These are phyloP conservation scores for Drosophila prosaltans DNA, from an alignment of 1,140 invertebrate genomes.

Conservation along the genomic window DNA sequence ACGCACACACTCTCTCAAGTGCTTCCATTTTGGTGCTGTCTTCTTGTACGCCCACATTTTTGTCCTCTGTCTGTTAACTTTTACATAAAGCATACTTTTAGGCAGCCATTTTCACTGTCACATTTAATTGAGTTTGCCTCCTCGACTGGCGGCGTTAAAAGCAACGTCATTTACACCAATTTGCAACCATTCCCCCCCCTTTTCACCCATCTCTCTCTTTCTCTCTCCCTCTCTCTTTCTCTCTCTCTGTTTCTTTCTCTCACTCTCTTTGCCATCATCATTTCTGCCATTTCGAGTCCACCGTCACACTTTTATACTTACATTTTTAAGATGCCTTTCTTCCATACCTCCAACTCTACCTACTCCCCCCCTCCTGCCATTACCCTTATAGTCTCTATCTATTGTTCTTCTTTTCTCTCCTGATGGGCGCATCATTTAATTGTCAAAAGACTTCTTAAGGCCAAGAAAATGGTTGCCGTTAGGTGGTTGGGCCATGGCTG, in stretches of 20 bases:
- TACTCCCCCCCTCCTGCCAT: constrained; percentile 1
- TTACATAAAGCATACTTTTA: constrained; percentile 77
- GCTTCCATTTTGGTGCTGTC: not conserved
- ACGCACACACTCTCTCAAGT: not conserved
- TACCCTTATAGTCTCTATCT: constrained; percentile 28
- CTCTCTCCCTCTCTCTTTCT: too few species aligned
- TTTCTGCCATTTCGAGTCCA: too few species aligned
- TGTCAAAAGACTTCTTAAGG: constrained; percentile 65
- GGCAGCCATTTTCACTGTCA: constrained; percentile 76
- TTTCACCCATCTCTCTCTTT: too few species aligned
- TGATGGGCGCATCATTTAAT: constrained; percentile 69
- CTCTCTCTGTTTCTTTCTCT: too few species aligned
- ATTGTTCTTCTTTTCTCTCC: constrained; percentile 51
- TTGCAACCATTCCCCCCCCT: not conserved
- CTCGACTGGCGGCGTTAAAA: constrained; percentile 64
- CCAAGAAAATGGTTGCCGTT: constrained; percentile 19
- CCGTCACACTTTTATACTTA: constrained; percentile 10
- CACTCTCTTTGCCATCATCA: not conserved
- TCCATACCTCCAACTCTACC: constrained; percentile 11
- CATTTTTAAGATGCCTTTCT: constrained; percentile 74
- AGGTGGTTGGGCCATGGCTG: not conserved
- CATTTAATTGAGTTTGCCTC: constrained; percentile 79
- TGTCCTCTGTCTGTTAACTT: not conserved
- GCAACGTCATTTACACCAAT: constrained; percentile 69
- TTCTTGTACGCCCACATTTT: not conserved